Evolutionary conservation across 1,140 invertebrate species (phyloP).

Genomic region (Spodoptera frugiperda): DNA sequence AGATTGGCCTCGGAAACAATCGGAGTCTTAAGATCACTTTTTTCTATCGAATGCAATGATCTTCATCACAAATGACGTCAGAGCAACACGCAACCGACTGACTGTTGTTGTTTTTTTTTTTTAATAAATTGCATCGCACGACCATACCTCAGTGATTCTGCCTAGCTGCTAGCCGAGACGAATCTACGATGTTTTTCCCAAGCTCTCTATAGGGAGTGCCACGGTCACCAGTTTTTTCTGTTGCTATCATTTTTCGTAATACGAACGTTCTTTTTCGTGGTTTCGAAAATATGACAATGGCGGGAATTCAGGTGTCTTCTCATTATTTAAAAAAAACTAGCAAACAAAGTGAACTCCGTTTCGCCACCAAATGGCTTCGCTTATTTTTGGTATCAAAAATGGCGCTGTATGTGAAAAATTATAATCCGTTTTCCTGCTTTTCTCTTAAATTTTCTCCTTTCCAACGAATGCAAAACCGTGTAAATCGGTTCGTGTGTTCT

Average conservation of each 20-base stretch:
- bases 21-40: slow-evolving; percentile 18
- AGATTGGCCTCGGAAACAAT: background rate
- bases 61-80: slow-evolving; percentile 40
- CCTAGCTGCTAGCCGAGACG: slow-evolving; percentile 18
- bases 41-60: slow-evolving; percentile 18
- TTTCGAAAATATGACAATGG: slow-evolving; percentile 25
- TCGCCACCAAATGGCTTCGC: no score
- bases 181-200: slow-evolving; percentile 39
- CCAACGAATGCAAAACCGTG: no score
- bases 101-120: slow-evolving; percentile 16
- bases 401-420: no score
- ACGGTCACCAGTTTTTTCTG: slow-evolving; percentile 21
- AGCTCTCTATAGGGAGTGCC: slow-evolving; percentile 23
- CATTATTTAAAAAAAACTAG: no score
- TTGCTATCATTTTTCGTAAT: slow-evolving; percentile 19
- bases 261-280: slow-evolving; percentile 14
- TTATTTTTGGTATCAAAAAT: no score
- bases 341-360: no score
- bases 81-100: background rate
- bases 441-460: no score
- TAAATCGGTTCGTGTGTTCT: no score
- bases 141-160: slow-evolving; percentile 17
- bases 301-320: background rate
- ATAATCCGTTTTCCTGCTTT: no score
- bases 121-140: slow-evolving; percentile 37